phyloP scores from a whole-genome alignment of 2,888 invertebrate species.

The Crematogaster levior region DNA sequence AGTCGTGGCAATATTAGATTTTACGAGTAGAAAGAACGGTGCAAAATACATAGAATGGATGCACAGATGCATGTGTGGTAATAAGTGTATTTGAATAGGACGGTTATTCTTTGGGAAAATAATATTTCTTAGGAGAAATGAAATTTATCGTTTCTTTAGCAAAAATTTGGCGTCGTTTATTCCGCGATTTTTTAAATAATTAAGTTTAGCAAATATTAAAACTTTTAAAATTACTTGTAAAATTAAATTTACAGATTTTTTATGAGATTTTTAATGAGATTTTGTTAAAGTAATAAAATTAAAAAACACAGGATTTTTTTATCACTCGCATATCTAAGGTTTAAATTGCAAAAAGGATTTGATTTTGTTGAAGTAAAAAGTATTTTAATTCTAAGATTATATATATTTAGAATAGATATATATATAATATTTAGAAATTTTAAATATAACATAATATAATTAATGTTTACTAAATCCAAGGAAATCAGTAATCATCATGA shows the following conservation, averaged over 20 bases:
- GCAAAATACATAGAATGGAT: slow-evolving; percentile 11
- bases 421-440: slow-evolving; percentile 8
- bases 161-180: not conserved
- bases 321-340: not conserved
- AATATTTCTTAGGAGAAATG: not conserved
- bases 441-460: not conserved
- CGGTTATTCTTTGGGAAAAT: not conserved
- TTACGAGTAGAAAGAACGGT: slow-evolving; percentile 10
- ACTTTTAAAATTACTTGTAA: not conserved
- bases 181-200: not conserved
- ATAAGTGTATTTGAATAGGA: not conserved
- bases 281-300: slow-evolving; percentile 15
- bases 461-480: not conserved
- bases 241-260: not conserved
- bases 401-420: not conserved
- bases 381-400: not conserved
- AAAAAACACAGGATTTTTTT: not conserved
- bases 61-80: not conserved
- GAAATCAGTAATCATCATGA: not conserved
- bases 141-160: not conserved
- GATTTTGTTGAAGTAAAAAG: not conserved
- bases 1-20: slow-evolving; percentile 37
- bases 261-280: not conserved
- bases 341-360: not conserved
- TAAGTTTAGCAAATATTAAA: not conserved